Base-by-base conservation (phyloP, 2,797 vertebrate genomes). In the Austrolebias charrua region DNA sequence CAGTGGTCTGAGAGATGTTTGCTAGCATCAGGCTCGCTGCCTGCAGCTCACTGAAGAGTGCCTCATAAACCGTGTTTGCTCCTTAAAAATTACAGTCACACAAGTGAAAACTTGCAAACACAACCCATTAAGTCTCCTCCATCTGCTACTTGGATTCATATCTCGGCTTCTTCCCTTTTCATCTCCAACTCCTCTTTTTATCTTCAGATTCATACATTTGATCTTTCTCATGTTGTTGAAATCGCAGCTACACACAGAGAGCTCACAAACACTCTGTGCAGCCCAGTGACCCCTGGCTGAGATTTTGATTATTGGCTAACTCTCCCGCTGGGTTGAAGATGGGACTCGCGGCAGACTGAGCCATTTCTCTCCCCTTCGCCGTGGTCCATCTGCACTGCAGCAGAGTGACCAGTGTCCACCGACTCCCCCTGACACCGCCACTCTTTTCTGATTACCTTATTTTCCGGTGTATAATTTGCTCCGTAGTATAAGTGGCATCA, bases 251-350 rank as follows among this genome's bases (percentile, higher is more conserved):
- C 24, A 24, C 24, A 24, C 24, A 24, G 14, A 67, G 65, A 43
- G 56, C 74, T 49, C 69, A 73, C 76, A 84, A 76, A 82, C 78
- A 63, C 61, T 35, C 75, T 70, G 19, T 20, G 78, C 69, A 79
- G 75, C 83, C 78, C 59, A 5, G 4, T 59, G 76, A 85, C 85
- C 76, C 58, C 79, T 70, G 59, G 66, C 65, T 79, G 78, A 75
- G 83, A 81, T 81, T 88, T 86, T 56, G 78, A 90, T 90, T 88
- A 87, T 87, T 56, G 55, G 60, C 69, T 68, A 3, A 60, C 57
- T 2, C 73, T 86, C 81, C 83, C 69, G 77, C 82, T 83, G 83
- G 51, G 77, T 29, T 80, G 81, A 70, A 83, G 78, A 84, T 83
- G 71, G 69, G 77, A 78, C 67, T 77, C 60, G 66, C 80, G 76